Base-by-base conservation (phyloP, 1,140 invertebrate genomes). In the Drosophila dunni region DNA sequence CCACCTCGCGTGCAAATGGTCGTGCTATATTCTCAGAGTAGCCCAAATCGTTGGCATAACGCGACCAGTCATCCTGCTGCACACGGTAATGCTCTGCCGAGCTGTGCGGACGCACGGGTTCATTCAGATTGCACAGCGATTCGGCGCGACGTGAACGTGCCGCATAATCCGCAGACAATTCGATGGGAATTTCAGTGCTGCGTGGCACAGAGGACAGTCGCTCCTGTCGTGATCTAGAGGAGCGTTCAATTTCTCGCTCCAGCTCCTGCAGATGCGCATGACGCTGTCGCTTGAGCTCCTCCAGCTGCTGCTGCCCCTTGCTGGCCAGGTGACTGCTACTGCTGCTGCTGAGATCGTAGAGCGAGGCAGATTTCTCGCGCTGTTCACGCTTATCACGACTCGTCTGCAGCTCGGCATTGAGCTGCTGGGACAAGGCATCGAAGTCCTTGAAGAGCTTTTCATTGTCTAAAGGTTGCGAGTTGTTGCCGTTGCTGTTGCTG, bases 401-500 rank as follows among this genome's bases (percentile, higher is more conserved):
- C 9, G 78, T 68, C 3, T 88, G 82, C 46, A 92, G 73, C 51
- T 91, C 91, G 48, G 67, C 70, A 33, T 90, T 75, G 48, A 92
- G 70, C 42, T 92, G 88, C 65, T 92, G 85, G 0, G 91, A 91
- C 6, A 92, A 53, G 1, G 81, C 65, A 11, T 92, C 91, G 50
- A 92, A 92, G 75, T 92, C 91, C 86, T 92, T 92, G 86, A 92
- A 91, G 34, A 92, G 79, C 54, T 79, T 86, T 53, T 92, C 89
- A 60, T 83, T 82, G 50, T 92, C 85, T 74, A 91, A 75, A 73
- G 54, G 56, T 63, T 77, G 73, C 50, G 45, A 24, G 17, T n/a
- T 20, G 17, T 46, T 8, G 9, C 7, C 4, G 45, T 2, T 46
- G 40, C 5, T 48, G 42, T 9, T 40, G 56, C 24, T 61, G 78